Base-by-base conservation (phyloP, 1,140 invertebrate genomes). In the Coptotermes formosanus region DNA sequence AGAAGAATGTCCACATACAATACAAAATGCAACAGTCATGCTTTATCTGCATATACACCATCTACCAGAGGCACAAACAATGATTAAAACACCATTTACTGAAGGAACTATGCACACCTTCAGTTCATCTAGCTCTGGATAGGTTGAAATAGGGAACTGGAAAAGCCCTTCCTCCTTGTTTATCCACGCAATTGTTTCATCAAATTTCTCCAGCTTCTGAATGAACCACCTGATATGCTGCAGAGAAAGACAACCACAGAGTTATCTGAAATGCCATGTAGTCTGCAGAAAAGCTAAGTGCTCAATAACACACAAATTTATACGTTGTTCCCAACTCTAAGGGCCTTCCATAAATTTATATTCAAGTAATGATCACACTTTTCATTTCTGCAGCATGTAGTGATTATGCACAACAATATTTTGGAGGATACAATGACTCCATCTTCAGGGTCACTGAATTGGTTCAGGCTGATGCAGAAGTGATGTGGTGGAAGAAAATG, bases 121-220 rank as follows among this genome's bases (percentile, higher is more conserved):
- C 44, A 95, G 89, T 88, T 97, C 94, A 87, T 95, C 94, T 48
- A 97, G 92, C 87, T 96, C 94, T 11, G 94, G 93, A 91, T 96
- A 98, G 55, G 91, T 90, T 0, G 95, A 94, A 81, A 94, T 88
- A 3, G 95, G 94, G 89, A 97, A 95, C 89, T 97, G 96, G 88
- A 98, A 97, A 6, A 97, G 92, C 19, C 91, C 91, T 93, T 98
- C 97, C 92, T 98, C 97, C 88, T 95, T 94, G 91, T 98, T 98
- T 75, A 98, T 97, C 97, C 96, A 98, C 9, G 92, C 89, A 43
- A 97, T 94, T 88, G 95, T 92, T 87, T 95, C 93, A 88, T 95
- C 93, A 87, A 96, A 94, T 84, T 94, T 93, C 88, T 94, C 92
- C n/a, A 98, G 91, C 88, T 95, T 92, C 87, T 95, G 94, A 83